Evolutionary conservation across 2,888 invertebrate species (phyloP), one percentile per base, ranked within the genome.

Genomic region (Ptychoptera albimana): DNA sequence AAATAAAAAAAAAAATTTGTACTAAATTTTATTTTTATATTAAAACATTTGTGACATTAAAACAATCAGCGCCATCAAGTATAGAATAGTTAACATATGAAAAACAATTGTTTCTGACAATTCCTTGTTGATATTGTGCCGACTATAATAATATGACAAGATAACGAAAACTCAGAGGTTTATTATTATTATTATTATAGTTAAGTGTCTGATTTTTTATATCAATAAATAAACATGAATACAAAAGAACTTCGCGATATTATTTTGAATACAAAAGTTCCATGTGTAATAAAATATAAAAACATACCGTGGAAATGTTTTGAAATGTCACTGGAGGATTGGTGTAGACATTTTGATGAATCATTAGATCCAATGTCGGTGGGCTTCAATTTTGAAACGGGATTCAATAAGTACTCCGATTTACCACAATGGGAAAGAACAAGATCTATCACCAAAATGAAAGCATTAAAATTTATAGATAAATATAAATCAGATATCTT

Each of bases 401-500:
- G 58, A 46, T 39, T 45, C 10, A 48, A 32, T 11, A 47, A 38
- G 8, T 50, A 53, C 14, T 38, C 52, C 51, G 69, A 67, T 16
- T 65, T 71, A 50, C 85, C 86, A 0, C 82, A 82, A 56, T 91
- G 87, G 87, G 91, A 92, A 61, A 70, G 78, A 46, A 71, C 72
- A 40, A 81, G 86, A 53, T 58, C 60, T n/a, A 66, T 63, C 34
- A 63, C 71, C 43, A 58, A 66, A 31, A 71, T 79, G 58, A 76
- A 74, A 2, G 73, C 87, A 52, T 59, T 64, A 45, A 70, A 79
- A 43, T 85, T 91, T 62, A 50, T 77, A 2, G 57, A 57, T 40
- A 51, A 60, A 11, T 54, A 61, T 44, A 62, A 70, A 40, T 69
- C 73, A 16, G 61, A 69, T 47, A 71, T 77, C 50, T 57, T 82